Percentiles rank a stretch among this genome's conserved stretches.
These are phyloP conservation scores for Polypedilum vanderplanki DNA, from an alignment of 1,140 invertebrate genomes.

Conservation along the genomic window DNA sequence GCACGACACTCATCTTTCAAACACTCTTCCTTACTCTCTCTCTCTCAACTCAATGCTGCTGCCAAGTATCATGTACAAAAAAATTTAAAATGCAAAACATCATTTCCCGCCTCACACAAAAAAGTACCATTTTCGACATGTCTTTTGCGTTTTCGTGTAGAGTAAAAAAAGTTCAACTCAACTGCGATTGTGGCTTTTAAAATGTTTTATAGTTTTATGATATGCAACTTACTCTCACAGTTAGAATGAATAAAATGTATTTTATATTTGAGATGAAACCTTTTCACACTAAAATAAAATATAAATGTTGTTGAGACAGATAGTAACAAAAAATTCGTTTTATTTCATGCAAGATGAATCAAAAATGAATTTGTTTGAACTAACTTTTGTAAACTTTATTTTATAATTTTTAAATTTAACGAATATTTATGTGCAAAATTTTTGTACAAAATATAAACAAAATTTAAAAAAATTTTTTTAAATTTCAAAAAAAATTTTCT, in stretches of 20 bases:
- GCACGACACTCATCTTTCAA: conserved; percentile 1
- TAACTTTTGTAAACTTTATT: too few species aligned
- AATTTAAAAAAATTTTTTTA: too few species aligned
- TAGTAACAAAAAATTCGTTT: too few species aligned
- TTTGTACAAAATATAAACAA: too few species aligned
- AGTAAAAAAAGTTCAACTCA: neutral
- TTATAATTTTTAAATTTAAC: too few species aligned
- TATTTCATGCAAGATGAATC: too few species aligned
- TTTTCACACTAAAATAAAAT: conserved; percentile 14
- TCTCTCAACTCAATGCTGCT: neutral
- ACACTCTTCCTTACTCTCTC: neutral
- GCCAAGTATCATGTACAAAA: neutral
- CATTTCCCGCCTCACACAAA: neutral
- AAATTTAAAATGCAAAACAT: conserved; percentile 20
- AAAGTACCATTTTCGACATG: neutral
- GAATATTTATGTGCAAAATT: too few species aligned
- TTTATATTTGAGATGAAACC: neutral
- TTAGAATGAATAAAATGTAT: neutral
- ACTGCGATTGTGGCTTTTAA: neutral
- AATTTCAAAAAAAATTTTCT: too few species aligned
- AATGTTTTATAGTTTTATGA: conserved; percentile 19
- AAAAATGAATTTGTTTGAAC: too few species aligned
- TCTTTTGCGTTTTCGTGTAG: too few species aligned
- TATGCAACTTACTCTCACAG: neutral
- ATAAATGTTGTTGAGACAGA: neutral